Evolutionary conservation across 1,140 invertebrate species (phyloP).

Genomic region (Drosophila ohnishii): DNA sequence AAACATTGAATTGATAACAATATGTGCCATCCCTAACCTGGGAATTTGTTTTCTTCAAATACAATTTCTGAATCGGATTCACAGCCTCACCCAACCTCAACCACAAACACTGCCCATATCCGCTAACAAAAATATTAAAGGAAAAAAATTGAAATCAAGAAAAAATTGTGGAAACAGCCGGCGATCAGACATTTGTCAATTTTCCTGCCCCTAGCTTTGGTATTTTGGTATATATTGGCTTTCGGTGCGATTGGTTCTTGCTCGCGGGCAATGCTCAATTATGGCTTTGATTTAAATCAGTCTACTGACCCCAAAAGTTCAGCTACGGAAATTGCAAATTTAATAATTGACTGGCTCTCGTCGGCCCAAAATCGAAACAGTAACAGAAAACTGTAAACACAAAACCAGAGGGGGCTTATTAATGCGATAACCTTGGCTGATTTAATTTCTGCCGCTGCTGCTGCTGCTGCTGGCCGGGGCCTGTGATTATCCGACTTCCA

Average conservation of each 20-base stretch:
- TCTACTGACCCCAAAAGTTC: slow-evolving; percentile 82
- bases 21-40: neutral
- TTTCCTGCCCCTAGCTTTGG: slow-evolving; percentile 47
- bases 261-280: slow-evolving; percentile 72
- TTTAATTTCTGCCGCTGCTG: slow-evolving; percentile 66
- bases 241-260: slow-evolving; percentile 21
- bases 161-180: slow-evolving; percentile 21
- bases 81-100: slow-evolving; percentile 55
- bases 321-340: slow-evolving; percentile 83
- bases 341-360: slow-evolving; percentile 79
- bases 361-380: slow-evolving; percentile 32
- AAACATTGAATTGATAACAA: neutral
- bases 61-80: slow-evolving; percentile 16
- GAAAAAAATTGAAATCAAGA: neutral
- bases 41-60: slow-evolving; percentile 2
- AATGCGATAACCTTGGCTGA: slow-evolving; percentile 82
- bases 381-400: slow-evolving; percentile 35
- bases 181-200: slow-evolving; percentile 67
- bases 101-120: slow-evolving; percentile 60
- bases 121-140: slow-evolving; percentile 24
- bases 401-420: slow-evolving; percentile 77
- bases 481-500: slow-evolving; percentile 68
- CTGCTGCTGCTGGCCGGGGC: slow-evolving; percentile 41
- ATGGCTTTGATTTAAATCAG: slow-evolving; percentile 83
- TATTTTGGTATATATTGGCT: slow-evolving; percentile 39